Percentiles rank a stretch among this genome's conserved stretches.
Conservation (phyloP, 2,797 vertebrate genomes). For the Paedocypris micromegethes region DNA sequence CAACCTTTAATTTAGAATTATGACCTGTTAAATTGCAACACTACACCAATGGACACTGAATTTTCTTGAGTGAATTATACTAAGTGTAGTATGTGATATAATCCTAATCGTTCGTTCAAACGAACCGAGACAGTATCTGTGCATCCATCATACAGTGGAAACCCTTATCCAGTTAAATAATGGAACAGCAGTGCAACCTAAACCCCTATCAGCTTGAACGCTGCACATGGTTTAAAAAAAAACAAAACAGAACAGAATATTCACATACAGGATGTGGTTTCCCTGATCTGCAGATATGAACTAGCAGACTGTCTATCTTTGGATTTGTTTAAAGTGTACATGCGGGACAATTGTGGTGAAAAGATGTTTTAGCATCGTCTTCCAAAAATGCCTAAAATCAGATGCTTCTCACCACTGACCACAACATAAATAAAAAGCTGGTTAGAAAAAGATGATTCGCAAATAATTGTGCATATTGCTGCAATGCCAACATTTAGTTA, state of each 20-base stretch:
- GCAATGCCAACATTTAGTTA: background rate
- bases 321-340: background rate
- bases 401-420: no score
- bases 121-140: slow-evolving; percentile 42
- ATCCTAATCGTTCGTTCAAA: slow-evolving; percentile 23
- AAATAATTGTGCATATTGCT: no score
- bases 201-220: slow-evolving; percentile 68
- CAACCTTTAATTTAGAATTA: background rate
- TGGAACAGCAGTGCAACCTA: slow-evolving; percentile 75
- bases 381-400: no score
- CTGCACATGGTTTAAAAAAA: slow-evolving; percentile 50
- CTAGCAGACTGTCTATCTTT: background rate
- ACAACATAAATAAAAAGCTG: no score
- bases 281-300: background rate
- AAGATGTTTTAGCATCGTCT: background rate
- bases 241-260: slow-evolving; percentile 31
- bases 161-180: slow-evolving; percentile 79
- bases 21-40: background rate
- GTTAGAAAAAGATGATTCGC: no score
- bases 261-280: slow-evolving; percentile 12
- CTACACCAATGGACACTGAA: background rate
- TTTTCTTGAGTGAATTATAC: background rate
- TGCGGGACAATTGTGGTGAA: background rate
- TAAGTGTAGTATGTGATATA: background rate
- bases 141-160: slow-evolving; percentile 64